Base-by-base conservation (phyloP, 2,113 vertebrate species). In the Tyrannus savana region DNA sequence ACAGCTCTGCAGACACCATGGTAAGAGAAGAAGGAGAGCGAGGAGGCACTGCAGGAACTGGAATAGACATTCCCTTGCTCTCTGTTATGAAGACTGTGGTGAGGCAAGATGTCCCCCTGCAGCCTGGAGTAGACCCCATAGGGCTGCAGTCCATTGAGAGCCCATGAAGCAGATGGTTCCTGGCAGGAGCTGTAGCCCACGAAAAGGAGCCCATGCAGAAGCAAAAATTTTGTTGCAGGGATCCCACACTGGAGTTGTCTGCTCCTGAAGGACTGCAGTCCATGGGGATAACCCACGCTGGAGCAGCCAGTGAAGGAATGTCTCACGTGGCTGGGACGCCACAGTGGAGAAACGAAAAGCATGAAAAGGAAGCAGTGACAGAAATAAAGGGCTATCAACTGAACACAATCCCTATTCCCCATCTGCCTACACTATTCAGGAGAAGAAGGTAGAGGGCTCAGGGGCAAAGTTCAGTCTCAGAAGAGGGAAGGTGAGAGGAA, bases 271-370 rank as follows among this genome's bases (percentile, higher is more conserved):
- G 16, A 33, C 6, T 23, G 52, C 2, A 19, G 6, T 12, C 6
- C 6, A 3, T 22, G 19, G 19, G 7, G 62, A 22, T 16, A 35
- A 19, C 5, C 28, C 17, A 10, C 0, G 0, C 21, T 50, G 44
- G 42, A 80, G 19, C 12, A 87, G 12, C 19, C 14, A 16, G 4
- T 24, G 56, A 39, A 37, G 11, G 17, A 58, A 35, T 22, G 19
- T 28, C 28, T 67, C 24, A 1, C 4, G 1, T 55, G 7, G 2
- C 10, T 13, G 8, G 7, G 14, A 50, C 1, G 2, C 24, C 47
- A 16, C 4, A 10, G 2, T 31, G 19, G 22, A 63, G 10, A 10
- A 68, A 33, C 7, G 13, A 83, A 52, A 7, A 31, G 3, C 0
- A 3, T 14, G 44, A 68, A 73, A 10, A 76, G 1, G 22, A 64